phyloP scores from a whole-genome alignment of 2,797 vertebrate species.

The Bradypodion pumilum region DNA sequence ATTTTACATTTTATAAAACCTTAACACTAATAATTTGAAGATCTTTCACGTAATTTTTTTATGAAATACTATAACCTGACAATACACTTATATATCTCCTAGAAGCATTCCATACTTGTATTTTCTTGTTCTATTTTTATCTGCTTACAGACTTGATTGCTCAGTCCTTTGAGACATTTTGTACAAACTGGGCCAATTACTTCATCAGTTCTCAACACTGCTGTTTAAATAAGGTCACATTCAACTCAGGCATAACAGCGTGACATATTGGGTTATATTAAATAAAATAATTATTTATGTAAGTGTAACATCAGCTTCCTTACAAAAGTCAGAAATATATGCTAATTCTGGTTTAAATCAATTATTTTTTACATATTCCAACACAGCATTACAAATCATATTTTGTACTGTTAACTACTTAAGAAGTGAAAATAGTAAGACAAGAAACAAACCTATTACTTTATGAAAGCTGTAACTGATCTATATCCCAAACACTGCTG shows the following conservation, averaged over 20 bases:
- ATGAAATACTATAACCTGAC: background rate
- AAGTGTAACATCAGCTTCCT: background rate
- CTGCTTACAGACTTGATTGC: conserved; percentile 31
- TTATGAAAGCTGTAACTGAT: too few species aligned
- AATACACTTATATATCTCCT: conserved; percentile 11
- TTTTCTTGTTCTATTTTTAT: conserved; percentile 43
- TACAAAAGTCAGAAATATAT: background rate
- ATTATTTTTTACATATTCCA: background rate
- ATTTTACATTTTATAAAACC: conserved; percentile 12
- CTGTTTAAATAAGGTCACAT: conserved; percentile 38
- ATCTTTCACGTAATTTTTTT: background rate
- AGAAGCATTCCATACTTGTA: conserved; percentile 28
- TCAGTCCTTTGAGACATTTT: conserved; percentile 34
- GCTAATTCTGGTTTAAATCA: background rate
- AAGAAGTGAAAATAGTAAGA: background rate
- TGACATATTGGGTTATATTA: conserved; percentile 4
- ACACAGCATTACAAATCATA: background rate
- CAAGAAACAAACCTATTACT: background rate
- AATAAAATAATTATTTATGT: conserved; percentile 7
- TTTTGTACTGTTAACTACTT: background rate
- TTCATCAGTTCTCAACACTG: conserved; percentile 30
- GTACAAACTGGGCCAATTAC: conserved; percentile 6
- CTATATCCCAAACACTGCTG: too few species aligned
- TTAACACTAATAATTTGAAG: background rate
- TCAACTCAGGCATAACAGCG: background rate